phyloP scores from a whole-genome alignment of 2,888 invertebrate genomes.

The Aspidapion aeneum region DNA sequence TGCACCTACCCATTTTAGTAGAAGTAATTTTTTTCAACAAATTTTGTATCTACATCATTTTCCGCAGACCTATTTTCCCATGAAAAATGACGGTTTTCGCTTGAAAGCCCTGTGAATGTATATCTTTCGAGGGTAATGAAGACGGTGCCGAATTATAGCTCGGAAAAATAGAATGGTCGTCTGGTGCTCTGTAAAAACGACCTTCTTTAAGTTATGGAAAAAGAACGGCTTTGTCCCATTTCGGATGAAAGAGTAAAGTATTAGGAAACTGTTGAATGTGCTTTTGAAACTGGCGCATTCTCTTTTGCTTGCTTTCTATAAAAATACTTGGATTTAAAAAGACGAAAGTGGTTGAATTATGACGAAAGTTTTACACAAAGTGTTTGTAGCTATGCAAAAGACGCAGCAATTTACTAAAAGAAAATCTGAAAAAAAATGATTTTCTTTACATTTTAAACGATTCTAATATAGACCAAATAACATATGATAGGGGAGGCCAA shows the following conservation, averaged over 20 bases:
- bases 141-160: slow-evolving; percentile 15
- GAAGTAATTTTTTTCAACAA: no score
- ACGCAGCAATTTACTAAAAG: no score
- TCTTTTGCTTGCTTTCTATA: not conserved
- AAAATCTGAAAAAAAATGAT: no score
- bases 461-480: no score
- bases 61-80: not conserved
- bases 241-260: not conserved
- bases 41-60: not conserved
- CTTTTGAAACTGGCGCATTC: not conserved
- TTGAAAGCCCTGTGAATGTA: not conserved
- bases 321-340: not conserved
- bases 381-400: no score
- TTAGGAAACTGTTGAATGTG: not conserved
- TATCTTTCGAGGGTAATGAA: slow-evolving; percentile 3
- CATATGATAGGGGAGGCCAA: no score
- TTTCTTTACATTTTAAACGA: no score
- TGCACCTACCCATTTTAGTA: no score
- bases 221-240: not conserved
- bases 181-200: not conserved
- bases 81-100: not conserved
- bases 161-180: slow-evolving; percentile 8
- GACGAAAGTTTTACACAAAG: no score
- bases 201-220: not conserved
- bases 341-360: no score